These are phyloP conservation scores for Megastigmus dorsalis DNA, from an alignment of 2,888 invertebrate genomes.

Conservation along the genomic window DNA sequence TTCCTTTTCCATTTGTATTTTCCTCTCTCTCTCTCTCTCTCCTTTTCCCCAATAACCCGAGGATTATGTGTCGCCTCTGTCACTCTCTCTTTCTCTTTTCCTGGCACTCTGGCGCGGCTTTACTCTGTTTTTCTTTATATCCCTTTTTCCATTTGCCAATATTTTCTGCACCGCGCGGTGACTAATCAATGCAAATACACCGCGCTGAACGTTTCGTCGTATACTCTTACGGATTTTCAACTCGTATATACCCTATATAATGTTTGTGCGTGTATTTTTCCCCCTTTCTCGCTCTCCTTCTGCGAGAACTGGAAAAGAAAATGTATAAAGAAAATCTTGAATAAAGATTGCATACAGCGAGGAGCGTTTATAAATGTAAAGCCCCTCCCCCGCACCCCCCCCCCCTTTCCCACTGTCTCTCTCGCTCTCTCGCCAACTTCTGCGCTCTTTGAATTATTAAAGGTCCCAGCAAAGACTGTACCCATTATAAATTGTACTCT, in stretches of 20 bases:
- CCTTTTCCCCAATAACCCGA: background rate
- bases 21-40: background rate
- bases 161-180: background rate
- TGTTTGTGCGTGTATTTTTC: background rate
- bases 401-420: too few species aligned
- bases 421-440: background rate
- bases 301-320: too few species aligned
- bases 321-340: background rate
- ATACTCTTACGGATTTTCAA: conserved; percentile 18
- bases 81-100: background rate
- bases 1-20: background rate
- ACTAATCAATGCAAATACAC: conserved; percentile 44
- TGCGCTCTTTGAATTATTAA: background rate
- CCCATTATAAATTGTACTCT: background rate
- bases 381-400: background rate
- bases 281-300: conserved; percentile 2
- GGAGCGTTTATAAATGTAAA: background rate
- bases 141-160: conserved; percentile 8
- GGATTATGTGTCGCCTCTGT: background rate
- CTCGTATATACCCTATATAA: background rate
- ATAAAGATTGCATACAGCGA: too few species aligned
- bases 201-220: conserved; percentile 2
- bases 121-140: conserved; percentile 8
- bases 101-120: background rate
- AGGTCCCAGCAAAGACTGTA: background rate